These are phyloP conservation scores for Helogale parvula DNA, from an alignment of 2,113 vertebrate species.

Conservation along the genomic window DNA sequence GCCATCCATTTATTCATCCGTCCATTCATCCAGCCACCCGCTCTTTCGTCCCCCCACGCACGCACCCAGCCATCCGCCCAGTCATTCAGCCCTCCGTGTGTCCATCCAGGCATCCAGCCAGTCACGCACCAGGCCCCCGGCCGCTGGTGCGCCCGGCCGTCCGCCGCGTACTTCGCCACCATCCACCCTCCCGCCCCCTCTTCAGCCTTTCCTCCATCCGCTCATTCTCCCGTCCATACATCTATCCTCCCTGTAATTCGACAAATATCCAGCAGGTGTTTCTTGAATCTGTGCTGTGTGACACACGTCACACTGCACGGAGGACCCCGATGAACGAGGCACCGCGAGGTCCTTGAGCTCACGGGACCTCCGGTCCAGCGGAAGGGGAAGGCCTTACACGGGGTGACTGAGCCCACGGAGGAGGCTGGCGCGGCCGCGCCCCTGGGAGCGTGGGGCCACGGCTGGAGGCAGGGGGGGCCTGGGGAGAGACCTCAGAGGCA, in stretches of 20 bases:
- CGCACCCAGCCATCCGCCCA: not conserved
- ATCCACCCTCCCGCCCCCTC: too few species aligned
- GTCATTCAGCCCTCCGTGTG: not conserved
- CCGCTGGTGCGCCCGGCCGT: not conserved
- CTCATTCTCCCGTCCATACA: not conserved
- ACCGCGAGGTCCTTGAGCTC: not conserved
- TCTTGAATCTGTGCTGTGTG: not conserved
- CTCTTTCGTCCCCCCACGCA: not conserved
- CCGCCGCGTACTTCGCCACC: too few species aligned
- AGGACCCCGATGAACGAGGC: rapidly evolving
- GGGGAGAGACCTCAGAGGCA: not conserved
- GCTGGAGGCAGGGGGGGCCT: not conserved
- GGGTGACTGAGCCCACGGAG: rapidly evolving
- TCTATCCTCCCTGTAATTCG: not conserved
- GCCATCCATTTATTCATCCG: rapidly evolving
- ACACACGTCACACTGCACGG: rapidly evolving
- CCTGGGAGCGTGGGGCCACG: not conserved
- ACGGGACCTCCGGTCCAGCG: not conserved
- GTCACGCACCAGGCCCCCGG: too few species aligned
- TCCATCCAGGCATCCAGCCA: not conserved
- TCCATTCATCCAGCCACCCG: not conserved
- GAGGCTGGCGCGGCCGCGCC: not conserved
- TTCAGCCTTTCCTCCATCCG: not conserved
- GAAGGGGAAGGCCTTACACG: not conserved
- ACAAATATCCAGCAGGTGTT: not conserved